Evolutionary conservation across 2,797 vertebrate species (phyloP).

Genomic region (Aplochiton taeniatus): DNA sequence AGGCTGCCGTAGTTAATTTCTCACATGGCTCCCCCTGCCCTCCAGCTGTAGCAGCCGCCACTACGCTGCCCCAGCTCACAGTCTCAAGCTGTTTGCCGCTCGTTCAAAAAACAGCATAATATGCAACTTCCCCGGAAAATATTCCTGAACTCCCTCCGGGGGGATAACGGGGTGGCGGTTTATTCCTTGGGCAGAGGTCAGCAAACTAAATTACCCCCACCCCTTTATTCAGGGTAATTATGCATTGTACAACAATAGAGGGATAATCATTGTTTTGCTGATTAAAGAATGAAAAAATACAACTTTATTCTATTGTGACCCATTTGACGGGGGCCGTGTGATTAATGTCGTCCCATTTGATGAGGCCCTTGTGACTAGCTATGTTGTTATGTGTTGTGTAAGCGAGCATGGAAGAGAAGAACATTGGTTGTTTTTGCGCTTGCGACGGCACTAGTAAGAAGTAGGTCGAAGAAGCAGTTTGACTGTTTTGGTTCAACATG

Average conservation of each 20-base stretch:
- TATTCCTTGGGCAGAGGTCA: no score
- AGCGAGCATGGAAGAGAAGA: conserved; percentile 36
- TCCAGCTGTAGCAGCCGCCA: conserved; percentile 31
- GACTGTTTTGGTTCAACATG: conserved; percentile 70
- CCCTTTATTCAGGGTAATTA: no score
- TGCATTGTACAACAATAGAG: no score
- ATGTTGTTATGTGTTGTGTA: conserved; percentile 37
- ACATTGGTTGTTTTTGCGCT: conserved; percentile 32
- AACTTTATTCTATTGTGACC: no score
- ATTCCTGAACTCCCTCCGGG: no score
- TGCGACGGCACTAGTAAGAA: conserved; percentile 41
- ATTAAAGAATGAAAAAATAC: no score
- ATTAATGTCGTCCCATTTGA: no score
- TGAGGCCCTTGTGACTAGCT: no score
- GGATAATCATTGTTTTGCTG: no score
- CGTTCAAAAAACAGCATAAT: neutral
- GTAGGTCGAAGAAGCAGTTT: conserved; percentile 71
- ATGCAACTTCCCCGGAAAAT: conserved; percentile 20
- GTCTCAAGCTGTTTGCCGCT: conserved; percentile 50
- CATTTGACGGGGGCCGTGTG: no score
- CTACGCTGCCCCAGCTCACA: neutral
- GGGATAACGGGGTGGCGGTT: no score
- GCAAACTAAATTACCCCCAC: no score
- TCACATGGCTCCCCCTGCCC: conserved; percentile 46
- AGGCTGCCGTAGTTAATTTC: conserved; percentile 76